Percentiles rank a stretch among this genome's conserved stretches.
Evolutionary conservation across 1,140 invertebrate species (phyloP).

Genomic region (Trinorchestia longiramus): DNA sequence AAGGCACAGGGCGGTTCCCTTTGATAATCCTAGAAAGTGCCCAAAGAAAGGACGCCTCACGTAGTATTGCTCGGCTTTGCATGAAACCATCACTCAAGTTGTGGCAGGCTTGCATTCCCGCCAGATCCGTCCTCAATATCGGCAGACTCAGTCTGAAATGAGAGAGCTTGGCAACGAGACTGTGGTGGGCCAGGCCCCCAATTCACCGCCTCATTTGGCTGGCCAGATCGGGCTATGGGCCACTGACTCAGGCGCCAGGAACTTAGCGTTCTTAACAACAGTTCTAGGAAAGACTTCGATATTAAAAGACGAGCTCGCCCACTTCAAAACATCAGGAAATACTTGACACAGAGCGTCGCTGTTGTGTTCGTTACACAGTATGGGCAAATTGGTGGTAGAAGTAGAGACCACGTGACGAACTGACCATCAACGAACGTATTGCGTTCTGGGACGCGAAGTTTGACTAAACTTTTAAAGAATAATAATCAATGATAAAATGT

Average conservation of each 20-base stretch:
- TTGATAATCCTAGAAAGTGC: slow-evolving; percentile 17
- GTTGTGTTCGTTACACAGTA: neutral
- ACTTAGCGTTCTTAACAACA: neutral
- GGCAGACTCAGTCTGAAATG: neutral
- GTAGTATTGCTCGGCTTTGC: neutral
- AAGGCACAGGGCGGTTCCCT: slow-evolving; percentile 27
- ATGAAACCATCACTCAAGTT: slow-evolving; percentile 23
- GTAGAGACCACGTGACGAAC: neutral
- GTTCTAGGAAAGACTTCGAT: neutral
- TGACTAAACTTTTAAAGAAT: neutral
- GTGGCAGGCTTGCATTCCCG: neutral
- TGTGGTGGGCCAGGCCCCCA: neutral
- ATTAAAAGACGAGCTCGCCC: neutral
- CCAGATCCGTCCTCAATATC: neutral
- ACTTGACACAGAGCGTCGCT: neutral
- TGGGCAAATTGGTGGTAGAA: neutral
- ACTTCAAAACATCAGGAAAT: neutral
- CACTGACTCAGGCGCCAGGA: neutral
- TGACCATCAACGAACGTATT: no score
- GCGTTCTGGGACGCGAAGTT: no score
- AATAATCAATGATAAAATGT: neutral
- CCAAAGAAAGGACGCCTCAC: slow-evolving; percentile 31
- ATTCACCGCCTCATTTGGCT: neutral
- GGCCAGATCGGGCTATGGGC: no score
- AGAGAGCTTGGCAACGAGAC: neutral